These are phyloP conservation scores for Cryptosula pallasiana DNA, from an alignment of 2,888 invertebrate genomes.

Conservation along the genomic window DNA sequence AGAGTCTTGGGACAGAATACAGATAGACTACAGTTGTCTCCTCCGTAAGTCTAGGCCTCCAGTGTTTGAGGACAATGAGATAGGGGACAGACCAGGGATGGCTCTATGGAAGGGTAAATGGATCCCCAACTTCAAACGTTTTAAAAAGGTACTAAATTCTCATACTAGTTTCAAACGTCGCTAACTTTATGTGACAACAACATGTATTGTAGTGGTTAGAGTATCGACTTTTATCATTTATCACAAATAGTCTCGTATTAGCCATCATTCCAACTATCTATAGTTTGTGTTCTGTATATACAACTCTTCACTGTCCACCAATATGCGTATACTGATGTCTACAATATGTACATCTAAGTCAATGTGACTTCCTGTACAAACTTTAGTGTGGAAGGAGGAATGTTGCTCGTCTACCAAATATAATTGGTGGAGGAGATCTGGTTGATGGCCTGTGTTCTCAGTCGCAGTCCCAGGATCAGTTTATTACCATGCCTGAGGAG, in stretches of 20 bases:
- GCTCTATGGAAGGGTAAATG: constrained; percentile 24
- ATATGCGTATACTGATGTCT: too few relatives aligned
- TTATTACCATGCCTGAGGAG: not conserved
- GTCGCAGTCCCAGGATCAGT: not conserved
- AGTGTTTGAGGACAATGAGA: not conserved
- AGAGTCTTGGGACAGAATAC: constrained; percentile 14
- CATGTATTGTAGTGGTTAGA: too few relatives aligned
- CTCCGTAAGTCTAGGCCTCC: constrained; percentile 2
- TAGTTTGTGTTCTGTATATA: too few relatives aligned
- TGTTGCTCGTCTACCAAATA: not conserved
- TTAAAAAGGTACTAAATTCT: constrained; percentile 24
- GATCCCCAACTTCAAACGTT: constrained; percentile 22
- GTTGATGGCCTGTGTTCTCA: constrained; percentile 17
- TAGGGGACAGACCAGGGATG: not conserved
- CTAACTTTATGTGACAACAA: too few relatives aligned
- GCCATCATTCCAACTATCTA: too few relatives aligned
- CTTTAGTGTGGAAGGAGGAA: constrained; percentile 11
- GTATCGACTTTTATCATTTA: too few relatives aligned
- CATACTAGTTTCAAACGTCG: too few relatives aligned
- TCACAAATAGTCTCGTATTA: too few relatives aligned
- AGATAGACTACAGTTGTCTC: not conserved
- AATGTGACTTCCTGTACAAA: too few relatives aligned
- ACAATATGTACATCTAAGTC: too few relatives aligned
- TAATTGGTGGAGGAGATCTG: constrained; percentile 15
- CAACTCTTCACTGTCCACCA: too few relatives aligned